Conservation (phyloP, 2,888 invertebrate genomes). For the Tetragonula carbonaria region DNA sequence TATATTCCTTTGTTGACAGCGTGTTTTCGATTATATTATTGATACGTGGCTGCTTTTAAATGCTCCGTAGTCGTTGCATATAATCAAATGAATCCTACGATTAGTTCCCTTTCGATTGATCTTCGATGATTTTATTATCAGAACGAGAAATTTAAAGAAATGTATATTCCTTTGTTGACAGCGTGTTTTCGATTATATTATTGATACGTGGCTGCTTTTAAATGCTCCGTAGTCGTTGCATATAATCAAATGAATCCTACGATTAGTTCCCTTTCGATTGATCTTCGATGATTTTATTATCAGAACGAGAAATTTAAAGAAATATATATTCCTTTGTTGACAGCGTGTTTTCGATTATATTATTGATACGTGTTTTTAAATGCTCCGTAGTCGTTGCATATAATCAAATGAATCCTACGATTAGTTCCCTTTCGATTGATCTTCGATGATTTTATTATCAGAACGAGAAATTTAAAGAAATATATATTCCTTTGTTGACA, state of each 20-base stretch:
- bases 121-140: not conserved
- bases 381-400: not conserved
- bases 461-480: not conserved
- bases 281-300: not conserved
- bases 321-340: not conserved
- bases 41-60: not conserved
- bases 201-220: not conserved
- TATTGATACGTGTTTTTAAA: not conserved
- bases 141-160: not conserved
- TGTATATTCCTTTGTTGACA: not conserved
- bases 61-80: not conserved
- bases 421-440: not conserved
- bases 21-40: not conserved
- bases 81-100: not conserved
- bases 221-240: not conserved
- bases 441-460: not conserved
- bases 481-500: not conserved
- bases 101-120: not conserved
- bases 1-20: not conserved
- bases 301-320: not conserved
- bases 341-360: not conserved
- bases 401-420: not conserved
- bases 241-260: not conserved
- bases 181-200: not conserved
- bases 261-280: not conserved